Percentiles rank a stretch among this genome's conserved stretches.
Conservation (phyloP, 37 sponge, comb jelly and placozoan genomes). For the Halichondria panicea region DNA sequence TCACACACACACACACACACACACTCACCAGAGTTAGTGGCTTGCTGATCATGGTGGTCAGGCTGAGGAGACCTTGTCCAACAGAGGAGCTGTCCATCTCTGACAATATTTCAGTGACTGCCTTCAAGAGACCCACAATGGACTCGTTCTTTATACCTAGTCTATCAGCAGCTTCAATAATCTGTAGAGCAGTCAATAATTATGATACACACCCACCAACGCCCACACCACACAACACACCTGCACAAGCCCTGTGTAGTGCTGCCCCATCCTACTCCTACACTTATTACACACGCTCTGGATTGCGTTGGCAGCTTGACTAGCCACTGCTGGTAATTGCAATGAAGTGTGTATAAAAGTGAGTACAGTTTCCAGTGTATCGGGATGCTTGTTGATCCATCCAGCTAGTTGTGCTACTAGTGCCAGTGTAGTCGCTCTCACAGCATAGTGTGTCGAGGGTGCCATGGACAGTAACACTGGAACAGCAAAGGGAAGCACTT, state of each 20-base stretch:
- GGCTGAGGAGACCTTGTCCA: too few relatives aligned
- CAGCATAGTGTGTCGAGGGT: slow-evolving; percentile 51
- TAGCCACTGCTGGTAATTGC: slow-evolving; percentile 44
- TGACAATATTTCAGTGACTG: slow-evolving; percentile 41
- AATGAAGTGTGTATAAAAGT: slow-evolving; percentile 58
- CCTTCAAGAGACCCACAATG: slow-evolving; percentile 65
- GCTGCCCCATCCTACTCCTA: slow-evolving; percentile 48
- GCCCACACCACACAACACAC: not conserved
- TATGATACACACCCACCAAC: not conserved
- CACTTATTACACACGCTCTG: slow-evolving; percentile 73
- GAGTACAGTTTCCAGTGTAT: slow-evolving; percentile 58
- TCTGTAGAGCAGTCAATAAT: slow-evolving; percentile 10
- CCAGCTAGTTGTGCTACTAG: slow-evolving; percentile 52
- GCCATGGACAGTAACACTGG: slow-evolving; percentile 63
- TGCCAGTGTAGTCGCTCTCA: slow-evolving; percentile 46
- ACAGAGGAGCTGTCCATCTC: too few relatives aligned
- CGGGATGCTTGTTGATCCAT: slow-evolving; percentile 77
- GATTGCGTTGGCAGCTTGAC: slow-evolving; percentile 69
- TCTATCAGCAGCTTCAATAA: slow-evolving; percentile 65
- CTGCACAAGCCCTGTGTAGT: slow-evolving; percentile 62
- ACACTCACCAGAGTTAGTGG: too few relatives aligned
- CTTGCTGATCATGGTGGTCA: too few relatives aligned
- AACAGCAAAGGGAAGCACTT: slow-evolving; percentile 67
- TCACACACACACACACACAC: too few relatives aligned
- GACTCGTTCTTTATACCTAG: slow-evolving; percentile 64